A percentile compares a stretch with the other conserved stretches of the same genome.
Conservation (phyloP, 2,113 vertebrate genomes). For the Gorsachius goisagi region DNA sequence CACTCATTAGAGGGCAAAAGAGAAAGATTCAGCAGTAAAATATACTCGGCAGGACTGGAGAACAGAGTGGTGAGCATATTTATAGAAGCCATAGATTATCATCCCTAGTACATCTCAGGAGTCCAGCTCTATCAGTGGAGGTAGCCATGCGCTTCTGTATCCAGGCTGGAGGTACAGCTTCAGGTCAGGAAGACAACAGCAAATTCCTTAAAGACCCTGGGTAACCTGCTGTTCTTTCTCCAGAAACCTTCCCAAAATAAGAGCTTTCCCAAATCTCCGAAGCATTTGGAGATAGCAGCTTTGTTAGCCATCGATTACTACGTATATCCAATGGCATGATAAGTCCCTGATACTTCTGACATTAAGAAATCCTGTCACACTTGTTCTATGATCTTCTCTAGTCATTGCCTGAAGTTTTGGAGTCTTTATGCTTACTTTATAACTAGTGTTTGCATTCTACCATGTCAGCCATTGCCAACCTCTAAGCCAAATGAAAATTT, state of each 20-base stretch:
- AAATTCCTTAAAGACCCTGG: not conserved
- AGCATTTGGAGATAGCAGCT: not conserved
- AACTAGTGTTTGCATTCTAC: not conserved
- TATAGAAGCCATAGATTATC: not conserved
- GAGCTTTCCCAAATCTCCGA: not conserved
- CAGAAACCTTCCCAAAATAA: not conserved
- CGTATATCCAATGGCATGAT: not conserved
- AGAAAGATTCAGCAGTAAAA: conserved; percentile 6
- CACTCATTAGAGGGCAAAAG: not conserved
- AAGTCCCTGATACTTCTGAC: not conserved
- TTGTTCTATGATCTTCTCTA: not conserved
- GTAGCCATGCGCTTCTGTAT: not conserved
- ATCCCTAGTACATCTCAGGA: not conserved
- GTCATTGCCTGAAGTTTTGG: not conserved
- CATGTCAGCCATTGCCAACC: not conserved
- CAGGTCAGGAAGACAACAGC: not conserved
- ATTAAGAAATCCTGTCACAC: not conserved
- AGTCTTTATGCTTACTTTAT: not conserved
- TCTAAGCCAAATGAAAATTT: not conserved
- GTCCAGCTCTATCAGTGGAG: not conserved
- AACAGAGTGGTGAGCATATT: not conserved
- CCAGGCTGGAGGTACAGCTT: not conserved
- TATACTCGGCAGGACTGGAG: not conserved
- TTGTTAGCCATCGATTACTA: not conserved
- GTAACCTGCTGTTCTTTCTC: not conserved